Conservation (phyloP, 2,797 vertebrate species). For the Sebastes oblongus region DNA sequence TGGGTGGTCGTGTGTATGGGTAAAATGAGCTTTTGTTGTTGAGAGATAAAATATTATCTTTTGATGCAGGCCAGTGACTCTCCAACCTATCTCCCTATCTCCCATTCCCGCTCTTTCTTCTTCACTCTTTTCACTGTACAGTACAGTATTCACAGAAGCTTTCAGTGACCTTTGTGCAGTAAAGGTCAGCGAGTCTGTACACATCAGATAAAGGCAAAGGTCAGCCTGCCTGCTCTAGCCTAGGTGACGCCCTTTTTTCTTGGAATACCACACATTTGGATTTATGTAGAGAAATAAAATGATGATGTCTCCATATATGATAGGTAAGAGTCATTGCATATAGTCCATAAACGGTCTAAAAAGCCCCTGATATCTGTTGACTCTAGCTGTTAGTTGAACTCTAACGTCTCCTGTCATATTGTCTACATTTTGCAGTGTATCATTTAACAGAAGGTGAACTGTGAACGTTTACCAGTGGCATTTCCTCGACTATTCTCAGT, state of each 20-base stretch:
- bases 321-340: not conserved
- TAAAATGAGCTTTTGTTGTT: not conserved
- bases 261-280: not conserved
- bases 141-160: slow-evolving; percentile 8
- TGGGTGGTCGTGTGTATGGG: not conserved
- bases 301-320: not conserved
- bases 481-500: slow-evolving; percentile 32
- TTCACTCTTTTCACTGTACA: slow-evolving; percentile 1
- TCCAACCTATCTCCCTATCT: not conserved
- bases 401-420: not conserved
- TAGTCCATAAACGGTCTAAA: not conserved
- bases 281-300: not conserved
- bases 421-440: not conserved
- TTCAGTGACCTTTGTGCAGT: slow-evolving; percentile 15
- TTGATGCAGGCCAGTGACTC: not conserved
- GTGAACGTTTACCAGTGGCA: slow-evolving; percentile 23
- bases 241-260: not conserved
- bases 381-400: not conserved
- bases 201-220: slow-evolving; percentile 39
- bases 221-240: not conserved
- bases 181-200: slow-evolving; percentile 28
- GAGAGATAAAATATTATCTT: not conserved
- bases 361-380: not conserved
- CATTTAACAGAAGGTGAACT: not conserved
- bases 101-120: not conserved